These are phyloP conservation scores for Iphiclides podalirius DNA, from an alignment of 2,888 invertebrate genomes.

Conservation along the genomic window DNA sequence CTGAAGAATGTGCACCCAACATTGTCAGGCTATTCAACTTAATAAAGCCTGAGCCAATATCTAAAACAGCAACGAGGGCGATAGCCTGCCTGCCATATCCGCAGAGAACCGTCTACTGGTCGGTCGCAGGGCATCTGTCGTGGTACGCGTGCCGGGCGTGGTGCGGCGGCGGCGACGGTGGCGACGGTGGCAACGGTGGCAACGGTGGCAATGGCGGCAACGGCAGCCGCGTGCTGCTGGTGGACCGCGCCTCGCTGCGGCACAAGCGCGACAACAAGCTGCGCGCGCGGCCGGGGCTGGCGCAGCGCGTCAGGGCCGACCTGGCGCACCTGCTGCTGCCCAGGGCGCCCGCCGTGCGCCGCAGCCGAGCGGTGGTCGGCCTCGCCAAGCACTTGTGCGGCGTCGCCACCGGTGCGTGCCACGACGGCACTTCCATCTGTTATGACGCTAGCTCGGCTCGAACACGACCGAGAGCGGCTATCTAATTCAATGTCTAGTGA, in stretches of 20 bases:
- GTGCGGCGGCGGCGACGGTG: too few relatives aligned
- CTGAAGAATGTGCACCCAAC: too few relatives aligned
- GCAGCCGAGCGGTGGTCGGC: conserved; percentile 81
- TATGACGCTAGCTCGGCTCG: too few relatives aligned
- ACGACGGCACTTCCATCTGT: too few relatives aligned
- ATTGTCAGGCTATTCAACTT: too few relatives aligned
- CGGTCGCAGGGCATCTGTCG: conserved; percentile 88
- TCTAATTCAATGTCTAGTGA: too few relatives aligned
- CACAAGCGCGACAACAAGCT: conserved; percentile 85
- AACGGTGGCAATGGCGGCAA: conserved; percentile 65
- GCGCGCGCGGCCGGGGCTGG: conserved; percentile 27
- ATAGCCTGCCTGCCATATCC: too few relatives aligned
- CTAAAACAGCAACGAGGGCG: too few relatives aligned
- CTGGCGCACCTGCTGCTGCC: conserved; percentile 87
- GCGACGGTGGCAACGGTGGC: conserved; percentile 47
- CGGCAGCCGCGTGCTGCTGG: conserved; percentile 82
- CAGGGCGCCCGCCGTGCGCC: conserved; percentile 53
- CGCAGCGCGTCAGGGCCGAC: conserved; percentile 86
- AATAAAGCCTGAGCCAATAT: too few relatives aligned
- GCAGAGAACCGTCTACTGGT: too few relatives aligned
- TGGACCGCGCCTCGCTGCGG: conserved; percentile 90
- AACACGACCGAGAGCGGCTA: too few relatives aligned
- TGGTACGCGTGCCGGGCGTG: conserved; percentile 86
- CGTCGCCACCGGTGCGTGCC: conserved; percentile 87
- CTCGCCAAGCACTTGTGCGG: conserved; percentile 95